Evolutionary conservation across 2,113 vertebrate species (phyloP), one percentile per base, ranked within the genome.

Genomic region (Ahaetulla prasina): DNA sequence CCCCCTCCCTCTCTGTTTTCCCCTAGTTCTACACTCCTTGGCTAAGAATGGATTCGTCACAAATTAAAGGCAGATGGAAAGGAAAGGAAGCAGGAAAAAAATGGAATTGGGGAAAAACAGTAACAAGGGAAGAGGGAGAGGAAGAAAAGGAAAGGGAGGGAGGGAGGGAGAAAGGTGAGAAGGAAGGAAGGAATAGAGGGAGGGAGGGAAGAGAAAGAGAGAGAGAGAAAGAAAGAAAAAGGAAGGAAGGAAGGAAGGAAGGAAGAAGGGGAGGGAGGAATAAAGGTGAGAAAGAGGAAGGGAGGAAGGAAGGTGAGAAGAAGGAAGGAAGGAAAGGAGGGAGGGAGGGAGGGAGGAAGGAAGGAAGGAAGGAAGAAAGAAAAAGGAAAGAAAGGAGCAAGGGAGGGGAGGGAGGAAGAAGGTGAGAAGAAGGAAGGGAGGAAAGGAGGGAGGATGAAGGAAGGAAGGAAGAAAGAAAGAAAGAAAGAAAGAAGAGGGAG

Each of bases 1-100:
- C 43, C 94, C 11, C 0, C 92, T 88, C 93, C 88, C 35, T 6
- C 50, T 20, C 50, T 20, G 12, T 85, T 55, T 54, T 1, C 18
- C 35, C 74, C 25, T 87, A 91, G 85, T 85, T 89, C 94, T 92
- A 93, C 94, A 80, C 96, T 95, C 94, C 97, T 96, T 94, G 94
- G 94, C 96, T 97, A 94, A 97, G 97, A 96, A 97, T 95, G 95
- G 97, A 97, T 96, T 97, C 95, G 97, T 97, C 97, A 97, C 96
- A 97, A 97, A 97, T 96, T 95, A 97, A 96, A 97, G 95, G 94
- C 95, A 22, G 87, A 47, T 49, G 30, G 85, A 95, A 94, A 47
- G 50, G 20, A 93, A 45, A 8, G 27, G 63, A 94, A 94, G 96
- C 93, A 8, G 22, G 74, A 53, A 27, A 23, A 74, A 55, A 86